Evolutionary conservation across 2,797 vertebrate genomes (phyloP).

Genomic region (Avahi laniger): DNA sequence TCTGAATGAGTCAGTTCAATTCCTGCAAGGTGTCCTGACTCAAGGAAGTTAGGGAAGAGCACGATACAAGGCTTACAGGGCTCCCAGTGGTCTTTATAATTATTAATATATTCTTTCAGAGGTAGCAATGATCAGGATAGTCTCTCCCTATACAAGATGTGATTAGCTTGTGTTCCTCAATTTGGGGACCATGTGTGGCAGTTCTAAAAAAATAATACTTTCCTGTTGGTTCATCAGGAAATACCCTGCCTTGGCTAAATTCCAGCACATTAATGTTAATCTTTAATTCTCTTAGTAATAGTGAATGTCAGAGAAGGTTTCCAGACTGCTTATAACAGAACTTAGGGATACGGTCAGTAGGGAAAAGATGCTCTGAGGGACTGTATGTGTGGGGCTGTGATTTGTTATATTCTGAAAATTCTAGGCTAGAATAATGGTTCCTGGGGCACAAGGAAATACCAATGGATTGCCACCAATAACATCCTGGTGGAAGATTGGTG

Average conservation of each 20-base stretch:
- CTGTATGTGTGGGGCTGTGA: neutral
- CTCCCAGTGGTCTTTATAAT: neutral
- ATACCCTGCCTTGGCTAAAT: neutral
- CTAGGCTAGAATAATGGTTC: neutral
- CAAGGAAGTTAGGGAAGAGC: neutral
- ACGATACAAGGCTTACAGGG: rapidly evolving
- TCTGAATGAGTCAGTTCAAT: neutral
- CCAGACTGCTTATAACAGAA: neutral
- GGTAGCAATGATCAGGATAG: neutral
- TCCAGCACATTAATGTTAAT: neutral
- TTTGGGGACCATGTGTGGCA: neutral
- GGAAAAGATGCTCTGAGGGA: neutral
- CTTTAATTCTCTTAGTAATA: neutral
- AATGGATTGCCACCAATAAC: neutral
- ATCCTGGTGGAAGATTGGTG: neutral
- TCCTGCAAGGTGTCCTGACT: neutral
- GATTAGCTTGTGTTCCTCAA: neutral
- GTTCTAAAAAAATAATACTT: neutral
- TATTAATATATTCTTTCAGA: neutral
- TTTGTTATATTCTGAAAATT: neutral
- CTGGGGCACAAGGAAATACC: neutral
- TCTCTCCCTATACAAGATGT: neutral
- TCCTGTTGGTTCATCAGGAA: neutral
- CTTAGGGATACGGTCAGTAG: neutral
- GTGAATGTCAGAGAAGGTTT: neutral